Evolutionary conservation across 92 coral and sea anemone genomes (phyloP), one percentile per base, ranked within the genome.

Genomic region (Blastomussa wellsi): DNA sequence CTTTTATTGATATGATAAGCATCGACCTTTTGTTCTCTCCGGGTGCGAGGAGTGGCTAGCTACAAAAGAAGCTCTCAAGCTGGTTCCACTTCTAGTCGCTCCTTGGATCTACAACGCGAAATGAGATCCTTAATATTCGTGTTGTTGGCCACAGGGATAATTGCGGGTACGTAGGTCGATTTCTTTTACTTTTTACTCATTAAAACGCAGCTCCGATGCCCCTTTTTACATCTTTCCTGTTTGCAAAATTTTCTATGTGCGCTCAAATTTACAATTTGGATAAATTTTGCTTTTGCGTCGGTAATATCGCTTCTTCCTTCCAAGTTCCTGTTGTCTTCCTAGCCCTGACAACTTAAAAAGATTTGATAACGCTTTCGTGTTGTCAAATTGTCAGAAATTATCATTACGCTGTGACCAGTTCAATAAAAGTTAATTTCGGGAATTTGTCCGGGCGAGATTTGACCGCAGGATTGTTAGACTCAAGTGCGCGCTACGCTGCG

Each of bases 141-240:
- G 94, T 89, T 97, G 97, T 93, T 97, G 95, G 98, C 98, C 92
- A 89, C 94, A 42, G 99, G 98, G 80, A 95, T 96, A 83, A 31
- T 97, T 33, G 98, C 98, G 88, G 99, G 99, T 97, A 88, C 32
- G 98, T 91, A 86, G 16, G n/a, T n/a, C n/a, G n/a, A n/a, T 38
- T 33, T 37, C 16, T 8, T 15, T 57, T 80, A 60, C 65, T 26
- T 77, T 73, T 57, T n/a, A n/a, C n/a, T n/a, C n/a, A n/a, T n/a
- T n/a, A n/a, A n/a, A 29, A 48, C 55, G 6, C 29, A 3, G 69
- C 22, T 37, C 36, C 47, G 24, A n/a, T 24, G 5, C 49, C 19
- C 37, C 62, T 28, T 79, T 26, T 37, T 29, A 13, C 31, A 0
- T 6, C 19, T 7, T 41, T 20, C 42, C 35, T 11, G 41, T 24